Conservation (phyloP, 2,888 invertebrate species). For the Lasioglossum lativentre region DNA sequence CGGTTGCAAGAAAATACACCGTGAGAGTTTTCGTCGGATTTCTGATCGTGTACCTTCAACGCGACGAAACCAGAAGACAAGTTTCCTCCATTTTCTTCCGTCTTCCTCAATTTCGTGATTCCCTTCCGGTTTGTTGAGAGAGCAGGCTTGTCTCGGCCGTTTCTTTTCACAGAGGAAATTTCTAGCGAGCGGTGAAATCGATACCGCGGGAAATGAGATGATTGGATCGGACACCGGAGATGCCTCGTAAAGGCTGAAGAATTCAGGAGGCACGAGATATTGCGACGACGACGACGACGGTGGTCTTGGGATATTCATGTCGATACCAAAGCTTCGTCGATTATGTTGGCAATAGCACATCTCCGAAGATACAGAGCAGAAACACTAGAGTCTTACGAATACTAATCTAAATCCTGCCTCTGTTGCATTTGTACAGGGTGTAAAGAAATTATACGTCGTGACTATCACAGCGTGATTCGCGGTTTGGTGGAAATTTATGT, state of each 20-base stretch:
- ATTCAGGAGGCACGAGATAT: slow-evolving; percentile 16
- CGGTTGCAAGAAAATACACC: background rate
- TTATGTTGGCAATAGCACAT: background rate
- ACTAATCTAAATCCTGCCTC: background rate
- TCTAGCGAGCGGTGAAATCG: slow-evolving; percentile 74
- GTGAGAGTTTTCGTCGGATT: background rate
- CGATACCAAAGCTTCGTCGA: background rate
- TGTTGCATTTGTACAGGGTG: no score
- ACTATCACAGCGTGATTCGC: no score
- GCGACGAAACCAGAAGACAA: slow-evolving; percentile 32
- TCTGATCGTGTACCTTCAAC: background rate
- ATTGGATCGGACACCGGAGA: slow-evolving; percentile 76
- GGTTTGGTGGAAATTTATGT: no score
- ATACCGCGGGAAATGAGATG: slow-evolving; percentile 78
- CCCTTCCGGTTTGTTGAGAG: background rate
- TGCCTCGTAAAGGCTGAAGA: slow-evolving; percentile 31
- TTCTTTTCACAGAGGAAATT: slow-evolving; percentile 69
- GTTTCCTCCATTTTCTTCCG: slow-evolving; percentile 43
- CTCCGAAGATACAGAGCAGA: background rate
- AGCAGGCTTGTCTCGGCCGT: slow-evolving; percentile 59
- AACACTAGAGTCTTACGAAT: background rate
- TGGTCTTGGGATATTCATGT: slow-evolving; percentile 2
- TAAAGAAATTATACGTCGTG: no score
- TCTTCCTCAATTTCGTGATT: slow-evolving; percentile 29
- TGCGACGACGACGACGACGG: background rate